A percentile compares a stretch with the other conserved stretches of the same genome.
These are phyloP conservation scores for Corythoichthys intestinalis DNA, from an alignment of 2,113 vertebrate genomes.

Conservation along the genomic window DNA sequence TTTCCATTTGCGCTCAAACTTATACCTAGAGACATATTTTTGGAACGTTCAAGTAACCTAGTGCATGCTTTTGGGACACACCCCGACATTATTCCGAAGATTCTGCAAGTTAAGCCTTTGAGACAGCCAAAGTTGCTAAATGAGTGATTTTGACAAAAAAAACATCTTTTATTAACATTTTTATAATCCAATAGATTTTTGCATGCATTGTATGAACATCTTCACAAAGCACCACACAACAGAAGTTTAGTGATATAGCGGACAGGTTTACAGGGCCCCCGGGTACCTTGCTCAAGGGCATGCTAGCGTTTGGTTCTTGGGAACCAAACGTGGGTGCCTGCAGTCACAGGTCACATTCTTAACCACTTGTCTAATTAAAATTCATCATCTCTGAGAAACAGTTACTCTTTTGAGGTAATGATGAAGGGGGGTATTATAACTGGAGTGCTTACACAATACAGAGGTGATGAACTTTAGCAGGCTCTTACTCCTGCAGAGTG, in stretches of 20 bases:
- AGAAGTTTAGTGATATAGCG: neutral
- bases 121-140: too few relatives aligned
- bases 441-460: constrained; percentile 67
- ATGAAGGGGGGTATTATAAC: constrained; percentile 62
- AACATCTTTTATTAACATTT: neutral
- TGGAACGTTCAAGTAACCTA: too few relatives aligned
- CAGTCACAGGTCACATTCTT: constrained; percentile 11
- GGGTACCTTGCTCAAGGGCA: neutral
- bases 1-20: too few relatives aligned
- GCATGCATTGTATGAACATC: neutral
- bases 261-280: neutral
- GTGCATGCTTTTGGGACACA: too few relatives aligned
- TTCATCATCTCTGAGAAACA: constrained; percentile 28
- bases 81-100: too few relatives aligned
- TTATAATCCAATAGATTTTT: neutral
- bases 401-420: constrained; percentile 25
- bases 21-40: too few relatives aligned
- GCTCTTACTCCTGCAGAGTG: constrained; percentile 67
- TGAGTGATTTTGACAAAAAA: neutral
- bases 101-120: too few relatives aligned
- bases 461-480: constrained; percentile 68
- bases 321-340: neutral
- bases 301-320: neutral
- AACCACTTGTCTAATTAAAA: constrained; percentile 17
- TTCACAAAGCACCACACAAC: neutral